phyloP scores from a whole-genome alignment of 2,888 invertebrate species.

The Macrophya alboannulata region DNA sequence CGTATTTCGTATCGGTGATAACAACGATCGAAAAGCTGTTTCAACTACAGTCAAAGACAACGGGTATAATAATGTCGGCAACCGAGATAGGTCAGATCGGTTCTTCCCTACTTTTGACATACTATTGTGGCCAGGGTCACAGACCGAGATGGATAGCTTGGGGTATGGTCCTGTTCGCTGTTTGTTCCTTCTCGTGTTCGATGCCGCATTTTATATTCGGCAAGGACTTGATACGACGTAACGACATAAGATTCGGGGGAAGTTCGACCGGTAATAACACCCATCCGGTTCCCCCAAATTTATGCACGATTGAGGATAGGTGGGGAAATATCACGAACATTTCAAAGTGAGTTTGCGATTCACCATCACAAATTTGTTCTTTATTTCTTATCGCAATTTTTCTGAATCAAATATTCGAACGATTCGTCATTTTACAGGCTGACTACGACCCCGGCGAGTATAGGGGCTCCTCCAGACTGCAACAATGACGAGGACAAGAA shows the following conservation, averaged over 20 bases:
- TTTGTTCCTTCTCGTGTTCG: slow-evolving; percentile 93
- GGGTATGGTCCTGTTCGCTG: slow-evolving; percentile 94
- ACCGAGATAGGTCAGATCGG: slow-evolving; percentile 97
- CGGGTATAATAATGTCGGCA: slow-evolving; percentile 93
- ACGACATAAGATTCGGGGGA: slow-evolving; percentile 79
- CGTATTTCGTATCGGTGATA: slow-evolving; percentile 96
- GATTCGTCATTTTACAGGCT: neutral
- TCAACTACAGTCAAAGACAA: slow-evolving; percentile 95
- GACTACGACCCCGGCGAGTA: neutral
- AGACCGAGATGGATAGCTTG: slow-evolving; percentile 96
- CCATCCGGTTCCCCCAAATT: slow-evolving; percentile 72
- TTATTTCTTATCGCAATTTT: neutral
- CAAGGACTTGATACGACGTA: slow-evolving; percentile 85
- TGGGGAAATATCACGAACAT: slow-evolving; percentile 69
- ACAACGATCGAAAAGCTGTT: slow-evolving; percentile 96
- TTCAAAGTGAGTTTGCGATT: slow-evolving; percentile 70
- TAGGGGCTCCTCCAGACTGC: slow-evolving; percentile 76
- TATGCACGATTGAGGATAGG: slow-evolving; percentile 72
- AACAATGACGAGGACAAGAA: slow-evolving; percentile 84
- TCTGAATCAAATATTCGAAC: neutral
- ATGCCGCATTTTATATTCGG: slow-evolving; percentile 94
- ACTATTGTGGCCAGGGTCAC: slow-evolving; percentile 95
- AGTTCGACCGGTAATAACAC: slow-evolving; percentile 69
- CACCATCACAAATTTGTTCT: slow-evolving; percentile 57
- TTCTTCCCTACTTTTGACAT: slow-evolving; percentile 92